Base-by-base conservation (phyloP, 2,113 vertebrate genomes). In the Daubentonia madagascariensis region DNA sequence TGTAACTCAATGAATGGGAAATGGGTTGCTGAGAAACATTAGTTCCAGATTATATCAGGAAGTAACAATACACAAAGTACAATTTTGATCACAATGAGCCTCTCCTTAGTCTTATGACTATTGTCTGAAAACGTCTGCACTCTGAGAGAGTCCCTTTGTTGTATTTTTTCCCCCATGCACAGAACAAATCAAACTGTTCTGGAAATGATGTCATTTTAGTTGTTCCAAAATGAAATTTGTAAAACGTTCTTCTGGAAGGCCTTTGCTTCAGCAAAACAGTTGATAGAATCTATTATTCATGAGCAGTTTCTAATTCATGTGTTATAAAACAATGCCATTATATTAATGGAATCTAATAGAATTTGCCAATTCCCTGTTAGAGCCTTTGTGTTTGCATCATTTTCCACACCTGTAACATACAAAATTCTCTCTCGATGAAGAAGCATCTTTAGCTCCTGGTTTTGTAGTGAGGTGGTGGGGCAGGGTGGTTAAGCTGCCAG, bases 191-290 rank as follows among this genome's bases (percentile, higher is more conserved):
- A 40, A 76, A 80, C 17, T 45, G 52, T 78, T 91, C 91, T 92
- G 65, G 86, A 94, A 95, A 96, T 96, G 95, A 97, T 35, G 84
- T 85, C 85, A 90, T 85, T 78, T 93, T 59, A 72, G 85, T 75
- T 83, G 76, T 59, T 72, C 85, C 94, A 43, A 88, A 96, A 61
- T n/a, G 61, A 85, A 94, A 91, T 73, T 63, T 73, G 52, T 45
- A 81, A 61, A 88, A 88, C 32, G 40, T 83, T 88, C 85, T 94
- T 78, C 72, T 80, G 70, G 76, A 90, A 97, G 40, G 28, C 13
- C 50, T 93, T 45, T 54, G n/a, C 32, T 85, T 88, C 94, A 91
- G 63, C n/a, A 67, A 79, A 85, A 72, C 80, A 75, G 86, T 32
- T 89, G 83, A 70, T 68, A 57, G 6, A 37, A 91, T 95, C 59